Percentiles rank a stretch among this genome's conserved stretches.
Evolutionary conservation across 1,140 invertebrate genomes (phyloP).

Genomic region (Lycorma delicatula): DNA sequence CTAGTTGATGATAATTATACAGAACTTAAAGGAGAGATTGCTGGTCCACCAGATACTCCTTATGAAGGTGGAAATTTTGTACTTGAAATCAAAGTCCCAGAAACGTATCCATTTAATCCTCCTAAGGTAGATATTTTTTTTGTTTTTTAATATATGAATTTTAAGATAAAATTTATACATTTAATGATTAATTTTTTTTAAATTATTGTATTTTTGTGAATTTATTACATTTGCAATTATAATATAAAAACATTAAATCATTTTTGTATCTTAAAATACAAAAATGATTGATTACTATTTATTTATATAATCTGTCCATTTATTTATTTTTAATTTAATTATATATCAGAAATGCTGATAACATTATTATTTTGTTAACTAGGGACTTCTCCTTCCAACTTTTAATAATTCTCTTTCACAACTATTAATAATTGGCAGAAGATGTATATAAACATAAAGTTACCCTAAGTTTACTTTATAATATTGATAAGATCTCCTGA

Average conservation of each 20-base stretch:
- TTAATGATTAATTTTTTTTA: constrained; percentile 11
- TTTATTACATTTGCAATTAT: background rate
- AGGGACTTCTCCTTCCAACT: too few relatives aligned
- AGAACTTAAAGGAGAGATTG: constrained; percentile 83
- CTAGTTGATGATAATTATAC: constrained; percentile 85
- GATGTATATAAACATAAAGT: too few relatives aligned
- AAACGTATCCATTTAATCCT: constrained; percentile 99
- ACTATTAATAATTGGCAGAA: too few relatives aligned
- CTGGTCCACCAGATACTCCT: constrained; percentile 90
- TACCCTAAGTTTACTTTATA: too few relatives aligned
- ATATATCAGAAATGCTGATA: too few relatives aligned
- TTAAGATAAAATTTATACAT: too few relatives aligned
- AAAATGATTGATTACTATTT: too few relatives aligned
- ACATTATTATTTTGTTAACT: too few relatives aligned
- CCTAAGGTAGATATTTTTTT: constrained; percentile 67
- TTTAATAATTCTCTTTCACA: too few relatives aligned
- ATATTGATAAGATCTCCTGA: too few relatives aligned
- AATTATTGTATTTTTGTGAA: background rate
- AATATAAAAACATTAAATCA: background rate
- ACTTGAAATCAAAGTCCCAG: constrained; percentile 95
- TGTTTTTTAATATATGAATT: constrained; percentile 21
- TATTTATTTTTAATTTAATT: too few relatives aligned
- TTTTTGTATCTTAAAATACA: background rate
- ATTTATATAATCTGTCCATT: too few relatives aligned
- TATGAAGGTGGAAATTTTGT: constrained; percentile 92